Percentiles rank a stretch among this genome's conserved stretches.
These are phyloP conservation scores for Rhyzopertha dominica DNA, from an alignment of 1,140 invertebrate species.

Conservation along the genomic window DNA sequence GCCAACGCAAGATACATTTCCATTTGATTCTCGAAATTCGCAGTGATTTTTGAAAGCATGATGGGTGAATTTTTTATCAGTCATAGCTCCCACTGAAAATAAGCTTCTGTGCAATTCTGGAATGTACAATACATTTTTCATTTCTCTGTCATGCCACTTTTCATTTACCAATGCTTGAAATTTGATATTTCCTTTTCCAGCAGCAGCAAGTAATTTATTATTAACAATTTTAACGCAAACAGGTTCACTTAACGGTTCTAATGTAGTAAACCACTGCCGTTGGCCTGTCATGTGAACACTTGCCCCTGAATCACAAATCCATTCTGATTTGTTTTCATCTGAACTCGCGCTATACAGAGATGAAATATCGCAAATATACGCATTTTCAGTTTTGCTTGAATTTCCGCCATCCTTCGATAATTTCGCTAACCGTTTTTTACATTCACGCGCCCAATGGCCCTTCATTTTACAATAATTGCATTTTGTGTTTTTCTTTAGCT, in stretches of 20 bases:
- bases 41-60: conserved; percentile 13
- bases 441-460: too few relatives aligned
- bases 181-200: conserved; percentile 26
- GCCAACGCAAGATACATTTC: conserved; percentile 15
- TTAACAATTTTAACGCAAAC: conserved; percentile 23
- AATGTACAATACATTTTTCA: conserved; percentile 14
- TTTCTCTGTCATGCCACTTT: conserved; percentile 13
- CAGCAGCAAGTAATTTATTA: conserved; percentile 19
- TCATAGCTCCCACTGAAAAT: conserved; percentile 20
- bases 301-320: too few relatives aligned
- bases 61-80: conserved; percentile 12
- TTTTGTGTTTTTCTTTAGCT: too few relatives aligned
- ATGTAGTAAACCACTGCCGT: too few relatives aligned
- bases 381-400: too few relatives aligned
- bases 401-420: too few relatives aligned
- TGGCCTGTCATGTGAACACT: too few relatives aligned
- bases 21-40: conserved; percentile 14
- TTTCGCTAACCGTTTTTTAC: too few relatives aligned
- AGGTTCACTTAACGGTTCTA: conserved; percentile 8
- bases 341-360: too few relatives aligned
- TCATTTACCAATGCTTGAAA: conserved; percentile 17
- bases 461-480: too few relatives aligned
- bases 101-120: conserved; percentile 11
- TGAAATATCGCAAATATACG: too few relatives aligned
- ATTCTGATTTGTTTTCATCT: too few relatives aligned